A percentile compares a stretch with the other conserved stretches of the same genome.
phyloP scores from a whole-genome alignment of 2,797 vertebrate genomes.

The Scleropages formosus region DNA sequence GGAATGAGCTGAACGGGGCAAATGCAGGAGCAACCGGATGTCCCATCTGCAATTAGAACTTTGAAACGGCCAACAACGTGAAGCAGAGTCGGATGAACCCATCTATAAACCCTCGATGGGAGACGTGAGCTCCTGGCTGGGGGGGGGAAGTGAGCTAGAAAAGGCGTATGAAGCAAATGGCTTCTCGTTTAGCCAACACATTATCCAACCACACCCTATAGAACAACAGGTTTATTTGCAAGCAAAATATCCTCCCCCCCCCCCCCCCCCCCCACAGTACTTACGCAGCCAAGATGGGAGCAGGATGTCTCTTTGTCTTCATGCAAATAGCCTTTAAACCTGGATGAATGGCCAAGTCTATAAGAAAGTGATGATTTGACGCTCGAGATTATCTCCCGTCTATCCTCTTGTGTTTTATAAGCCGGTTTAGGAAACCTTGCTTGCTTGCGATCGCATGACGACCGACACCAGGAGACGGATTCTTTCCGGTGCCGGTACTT shows the following conservation, averaged over 20 bases:
- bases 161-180: constrained; percentile 69
- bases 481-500: constrained; percentile 15
- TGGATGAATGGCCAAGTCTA: constrained; percentile 73
- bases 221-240: constrained; percentile 75
- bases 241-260: constrained; percentile 55
- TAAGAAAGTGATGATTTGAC: constrained; percentile 65
- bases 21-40: not conserved
- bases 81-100: constrained; percentile 6
- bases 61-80: not conserved
- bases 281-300: constrained; percentile 64
- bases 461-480: constrained; percentile 12
- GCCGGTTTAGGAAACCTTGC: constrained; percentile 18
- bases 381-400: constrained; percentile 49
- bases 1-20: not conserved
- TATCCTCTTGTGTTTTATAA: constrained; percentile 14
- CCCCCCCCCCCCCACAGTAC: constrained; percentile 36
- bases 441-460: not conserved
- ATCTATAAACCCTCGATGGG: constrained; percentile 16
- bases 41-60: not conserved
- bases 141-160: constrained; percentile 35
- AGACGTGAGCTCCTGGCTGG: constrained; percentile 38
- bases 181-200: constrained; percentile 66
- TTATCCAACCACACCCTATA: constrained; percentile 75
- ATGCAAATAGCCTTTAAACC: constrained; percentile 79
- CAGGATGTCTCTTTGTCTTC: constrained; percentile 70